Evolutionary conservation across 2,113 vertebrate genomes (phyloP), one percentile per base, ranked within the genome.

Genomic region (Protomyctophum bolini): DNA sequence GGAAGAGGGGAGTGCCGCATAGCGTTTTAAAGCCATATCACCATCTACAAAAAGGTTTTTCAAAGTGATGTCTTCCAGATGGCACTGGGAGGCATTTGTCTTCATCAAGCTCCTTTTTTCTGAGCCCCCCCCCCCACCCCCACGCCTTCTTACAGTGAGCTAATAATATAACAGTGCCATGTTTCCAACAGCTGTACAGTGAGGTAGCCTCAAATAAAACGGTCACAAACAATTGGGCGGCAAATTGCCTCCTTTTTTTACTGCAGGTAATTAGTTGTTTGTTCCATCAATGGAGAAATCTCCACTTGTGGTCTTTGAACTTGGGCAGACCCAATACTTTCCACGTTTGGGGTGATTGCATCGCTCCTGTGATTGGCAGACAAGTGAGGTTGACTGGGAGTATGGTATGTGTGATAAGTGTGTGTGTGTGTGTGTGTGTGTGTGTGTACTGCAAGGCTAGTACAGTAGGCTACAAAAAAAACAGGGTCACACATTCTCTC

Each of bases 61-160:
- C 62, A 82, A 76, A 66, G 83, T 58, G 83, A 90, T 86, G 68
- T 70, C 80, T 77, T 84, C 85, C 86, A 88, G 88, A 83, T 87
- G 83, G 59, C 12, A 48, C 1, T 0, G 0, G 11, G 70, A 81
- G 75, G 80, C 85, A 69, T 88, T 79, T 21, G 33, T 87, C 88
- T 88, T 84, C 70, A 87, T 88, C 74, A 80, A 71, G 73, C 49
- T 54, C 47, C 46, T n/a, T 65, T 52, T 29, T 46, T 7, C 71
- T 72, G 33, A 33, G 2, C 33, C 33, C 33, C 33, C 33, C 62
- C 70, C 68, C 75, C 62, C 69, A 66, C 75, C 56, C 28, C 56
- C 56, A 2, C 4, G 28, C 56, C 56, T 58, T 0, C 28, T 81
- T 70, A 48, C 68, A 3, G 68, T 21, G 60, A 57, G 63, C 62